Evolutionary conservation across 2,113 vertebrate species (phyloP).

Genomic region (Connochaetes taurinus): DNA sequence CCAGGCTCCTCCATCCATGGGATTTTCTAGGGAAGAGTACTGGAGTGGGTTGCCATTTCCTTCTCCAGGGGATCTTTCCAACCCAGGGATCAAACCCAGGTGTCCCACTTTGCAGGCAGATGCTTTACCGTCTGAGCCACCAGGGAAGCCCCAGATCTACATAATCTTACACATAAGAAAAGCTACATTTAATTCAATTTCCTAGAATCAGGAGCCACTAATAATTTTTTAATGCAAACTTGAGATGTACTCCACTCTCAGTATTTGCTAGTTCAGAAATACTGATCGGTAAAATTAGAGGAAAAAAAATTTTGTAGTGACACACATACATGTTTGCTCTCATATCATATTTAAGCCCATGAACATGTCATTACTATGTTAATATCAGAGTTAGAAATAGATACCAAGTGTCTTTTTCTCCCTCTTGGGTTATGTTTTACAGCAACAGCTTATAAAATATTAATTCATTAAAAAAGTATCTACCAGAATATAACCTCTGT

Average conservation of each 20-base stretch:
- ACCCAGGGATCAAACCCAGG: not conserved
- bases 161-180: not conserved
- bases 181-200: not conserved
- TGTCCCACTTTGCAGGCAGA: not conserved
- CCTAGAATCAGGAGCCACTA: not conserved
- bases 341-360: not conserved
- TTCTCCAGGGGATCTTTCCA: not conserved
- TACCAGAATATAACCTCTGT: not conserved
- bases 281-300: not conserved
- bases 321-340: not conserved
- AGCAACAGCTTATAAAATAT: not conserved
- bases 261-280: not conserved
- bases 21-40: not conserved
- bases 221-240: not conserved
- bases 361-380: not conserved
- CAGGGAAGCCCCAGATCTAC: not conserved
- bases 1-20: not conserved
- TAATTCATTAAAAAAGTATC: not conserved
- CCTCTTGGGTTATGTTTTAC: not conserved
- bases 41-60: not conserved
- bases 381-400: not conserved
- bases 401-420: not conserved
- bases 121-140: accelerated
- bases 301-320: not conserved
- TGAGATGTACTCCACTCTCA: not conserved